Evolutionary conservation across 2,888 invertebrate species (phyloP).

Genomic region (Thymelicus lineola): DNA sequence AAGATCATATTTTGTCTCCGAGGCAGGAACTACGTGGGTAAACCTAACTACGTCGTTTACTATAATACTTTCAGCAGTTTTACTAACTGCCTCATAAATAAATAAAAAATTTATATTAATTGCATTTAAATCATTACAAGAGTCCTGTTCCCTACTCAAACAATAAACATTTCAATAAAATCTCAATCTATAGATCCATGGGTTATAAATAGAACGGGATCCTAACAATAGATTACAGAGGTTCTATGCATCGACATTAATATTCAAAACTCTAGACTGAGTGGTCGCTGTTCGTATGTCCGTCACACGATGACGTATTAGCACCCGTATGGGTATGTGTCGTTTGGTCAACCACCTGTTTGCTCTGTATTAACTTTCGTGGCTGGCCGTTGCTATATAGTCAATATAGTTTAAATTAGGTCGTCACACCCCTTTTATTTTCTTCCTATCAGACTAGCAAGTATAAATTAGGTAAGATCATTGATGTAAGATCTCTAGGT

Average conservation of each 20-base stretch:
- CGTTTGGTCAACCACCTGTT: slow-evolving; percentile 27
- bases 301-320: slow-evolving; percentile 32
- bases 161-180: neutral
- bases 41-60: no score
- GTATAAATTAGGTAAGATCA: no score
- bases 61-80: no score
- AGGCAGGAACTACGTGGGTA: no score
- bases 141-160: no score
- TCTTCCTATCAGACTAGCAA: no score
- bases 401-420: neutral
- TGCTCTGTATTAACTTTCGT: neutral
- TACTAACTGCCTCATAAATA: no score
- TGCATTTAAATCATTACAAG: no score
- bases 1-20: no score
- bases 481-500: neutral
- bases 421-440: neutral
- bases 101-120: no score
- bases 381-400: neutral
- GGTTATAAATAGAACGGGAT: slow-evolving; percentile 16
- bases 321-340: slow-evolving; percentile 12
- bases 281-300: slow-evolving; percentile 10
- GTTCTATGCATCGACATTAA: slow-evolving; percentile 22
- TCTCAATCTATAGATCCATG: no score
- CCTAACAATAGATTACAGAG: slow-evolving; percentile 29
- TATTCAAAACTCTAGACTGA: slow-evolving; percentile 33